Evolutionary conservation across 2,888 invertebrate species (phyloP).

Genomic region (Caenorhabditis panamensis): DNA sequence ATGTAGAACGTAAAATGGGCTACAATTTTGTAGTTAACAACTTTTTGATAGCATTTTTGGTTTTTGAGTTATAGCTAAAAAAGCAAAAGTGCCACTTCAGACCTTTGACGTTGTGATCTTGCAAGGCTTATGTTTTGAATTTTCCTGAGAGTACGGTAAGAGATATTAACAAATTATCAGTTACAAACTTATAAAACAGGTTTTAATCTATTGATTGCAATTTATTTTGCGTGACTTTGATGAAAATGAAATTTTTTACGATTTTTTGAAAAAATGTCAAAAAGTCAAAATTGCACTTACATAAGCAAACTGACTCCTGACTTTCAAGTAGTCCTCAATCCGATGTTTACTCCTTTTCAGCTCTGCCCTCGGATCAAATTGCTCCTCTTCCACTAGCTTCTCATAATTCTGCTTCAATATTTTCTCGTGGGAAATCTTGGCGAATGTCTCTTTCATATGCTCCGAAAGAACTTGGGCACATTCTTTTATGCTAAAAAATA

Average conservation of each 20-base stretch:
- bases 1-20: not conserved
- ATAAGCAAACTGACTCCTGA: slow-evolving; percentile 78
- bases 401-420: slow-evolving; percentile 74
- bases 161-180: no score
- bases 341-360: slow-evolving; percentile 72
- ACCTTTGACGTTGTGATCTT: no score
- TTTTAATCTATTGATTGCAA: no score
- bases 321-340: slow-evolving; percentile 77
- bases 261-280: not conserved
- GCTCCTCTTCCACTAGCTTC: slow-evolving; percentile 74
- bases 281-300: slow-evolving; percentile 57
- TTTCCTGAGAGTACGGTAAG: no score
- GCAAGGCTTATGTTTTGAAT: no score
- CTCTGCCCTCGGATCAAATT: slow-evolving; percentile 78
- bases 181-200: no score
- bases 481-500: slow-evolving; percentile 69
- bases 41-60: not conserved
- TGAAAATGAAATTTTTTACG: no score
- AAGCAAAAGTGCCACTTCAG: no score
- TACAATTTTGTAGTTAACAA: not conserved
- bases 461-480: slow-evolving; percentile 70
- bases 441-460: slow-evolving; percentile 68
- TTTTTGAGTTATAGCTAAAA: not conserved
- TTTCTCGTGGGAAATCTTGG: slow-evolving; percentile 72
- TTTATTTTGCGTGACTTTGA: no score